phyloP scores from a whole-genome alignment of 2,113 vertebrate genomes.

The Manacus vitellinus region DNA sequence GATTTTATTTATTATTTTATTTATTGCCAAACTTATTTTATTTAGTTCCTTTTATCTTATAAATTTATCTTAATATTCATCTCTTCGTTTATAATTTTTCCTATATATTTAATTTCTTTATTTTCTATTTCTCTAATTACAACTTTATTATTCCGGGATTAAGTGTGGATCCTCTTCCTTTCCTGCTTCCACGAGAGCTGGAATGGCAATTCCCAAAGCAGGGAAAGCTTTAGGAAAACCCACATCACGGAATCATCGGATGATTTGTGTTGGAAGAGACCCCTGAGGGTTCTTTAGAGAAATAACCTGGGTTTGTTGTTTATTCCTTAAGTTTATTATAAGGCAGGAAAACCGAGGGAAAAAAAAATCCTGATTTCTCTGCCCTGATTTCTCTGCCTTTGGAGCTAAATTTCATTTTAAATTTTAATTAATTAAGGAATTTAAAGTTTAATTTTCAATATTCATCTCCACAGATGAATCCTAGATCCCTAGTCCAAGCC shows the following conservation, averaged over 20 bases:
- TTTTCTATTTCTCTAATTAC: too few species aligned
- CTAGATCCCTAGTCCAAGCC: not conserved
- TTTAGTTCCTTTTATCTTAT: not conserved
- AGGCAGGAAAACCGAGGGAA: not conserved
- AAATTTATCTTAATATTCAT: not conserved
- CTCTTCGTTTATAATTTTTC: too few species aligned
- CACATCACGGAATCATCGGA: not conserved
- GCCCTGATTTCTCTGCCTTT: not conserved
- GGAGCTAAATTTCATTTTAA: not conserved
- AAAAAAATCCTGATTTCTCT: not conserved
- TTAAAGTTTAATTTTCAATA: not conserved
- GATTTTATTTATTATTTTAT: not conserved
- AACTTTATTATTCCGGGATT: too few species aligned
- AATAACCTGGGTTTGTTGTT: not conserved
- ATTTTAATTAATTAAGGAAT: not conserved
- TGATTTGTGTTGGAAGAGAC: not conserved
- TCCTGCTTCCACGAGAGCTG: too few species aligned
- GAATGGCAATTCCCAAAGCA: too few species aligned
- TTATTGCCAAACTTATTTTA: not conserved
- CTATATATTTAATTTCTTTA: too few species aligned
- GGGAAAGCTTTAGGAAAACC: not conserved
- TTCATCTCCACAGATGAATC: accelerated
- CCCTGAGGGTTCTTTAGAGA: too few species aligned
- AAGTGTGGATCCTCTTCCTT: too few species aligned
- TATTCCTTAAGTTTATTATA: not conserved